Evolutionary conservation across 2,888 invertebrate genomes (phyloP).

Genomic region (Pachymerium ferrugineum): DNA sequence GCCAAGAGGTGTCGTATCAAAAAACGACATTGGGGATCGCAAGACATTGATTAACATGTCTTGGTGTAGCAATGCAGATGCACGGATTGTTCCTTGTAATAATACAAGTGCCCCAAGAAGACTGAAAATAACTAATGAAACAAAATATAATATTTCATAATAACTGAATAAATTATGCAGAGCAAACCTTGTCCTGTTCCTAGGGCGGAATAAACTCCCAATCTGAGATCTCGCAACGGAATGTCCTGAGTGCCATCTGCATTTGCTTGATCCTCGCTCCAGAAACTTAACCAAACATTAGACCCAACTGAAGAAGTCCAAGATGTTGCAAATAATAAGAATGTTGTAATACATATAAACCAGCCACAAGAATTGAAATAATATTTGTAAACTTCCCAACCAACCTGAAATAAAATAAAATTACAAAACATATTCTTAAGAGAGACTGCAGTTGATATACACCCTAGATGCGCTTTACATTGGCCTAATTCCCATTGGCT

Average conservation of each 20-base stretch:
- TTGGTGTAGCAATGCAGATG: conserved; percentile 33
- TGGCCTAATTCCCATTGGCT: no score
- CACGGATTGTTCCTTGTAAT: not conserved
- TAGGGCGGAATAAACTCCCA: conserved; percentile 51
- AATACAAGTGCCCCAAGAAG: not conserved
- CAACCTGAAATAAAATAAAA: conserved; percentile 13
- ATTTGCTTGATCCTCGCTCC: conserved; percentile 40
- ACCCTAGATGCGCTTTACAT: no score
- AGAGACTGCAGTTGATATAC: no score
- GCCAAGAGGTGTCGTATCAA: conserved; percentile 37
- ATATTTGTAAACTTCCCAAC: conserved; percentile 11
- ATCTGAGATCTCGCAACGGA: conserved; percentile 42
- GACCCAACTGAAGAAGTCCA: conserved; percentile 34
- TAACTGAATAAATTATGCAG: not conserved
- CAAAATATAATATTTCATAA: not conserved
- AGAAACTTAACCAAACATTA: conserved; percentile 42
- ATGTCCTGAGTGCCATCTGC: conserved; percentile 38
- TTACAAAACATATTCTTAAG: no score
- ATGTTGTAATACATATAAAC: not conserved
- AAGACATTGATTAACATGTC: conserved; percentile 35
- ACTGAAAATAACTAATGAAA: not conserved
- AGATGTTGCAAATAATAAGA: conserved; percentile 32
- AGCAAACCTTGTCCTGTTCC: conserved; percentile 45
- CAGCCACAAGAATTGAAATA: conserved; percentile 34
- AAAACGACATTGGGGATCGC: conserved; percentile 37